Percentiles rank a stretch among this genome's conserved stretches.
These are phyloP conservation scores for Coregonus suidteri DNA, from an alignment of 2,797 vertebrate species.

Conservation along the genomic window DNA sequence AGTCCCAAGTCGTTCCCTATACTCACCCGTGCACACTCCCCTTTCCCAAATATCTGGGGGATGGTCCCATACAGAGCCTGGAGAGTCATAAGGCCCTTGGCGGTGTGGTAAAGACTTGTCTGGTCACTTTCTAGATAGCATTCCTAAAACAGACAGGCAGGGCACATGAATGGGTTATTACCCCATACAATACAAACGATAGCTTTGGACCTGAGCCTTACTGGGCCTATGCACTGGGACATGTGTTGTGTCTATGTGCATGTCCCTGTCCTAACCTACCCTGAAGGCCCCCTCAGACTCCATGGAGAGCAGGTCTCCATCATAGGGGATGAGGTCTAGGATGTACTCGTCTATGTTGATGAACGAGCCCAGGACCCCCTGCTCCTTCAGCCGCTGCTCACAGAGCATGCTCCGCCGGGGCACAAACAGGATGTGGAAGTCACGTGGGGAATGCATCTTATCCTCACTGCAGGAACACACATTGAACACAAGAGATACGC, in stretches of 20 bases:
- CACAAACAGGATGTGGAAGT: slow-evolving; percentile 97
- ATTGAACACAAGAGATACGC: background rate
- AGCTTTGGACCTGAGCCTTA: background rate
- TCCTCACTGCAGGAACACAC: slow-evolving; percentile 78
- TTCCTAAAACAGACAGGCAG: slow-evolving; percentile 73
- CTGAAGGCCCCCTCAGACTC: slow-evolving; percentile 94
- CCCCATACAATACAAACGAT: background rate
- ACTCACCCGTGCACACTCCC: slow-evolving; percentile 92
- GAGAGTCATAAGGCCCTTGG: slow-evolving; percentile 95
- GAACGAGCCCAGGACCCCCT: slow-evolving; percentile 89
- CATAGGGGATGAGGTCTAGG: slow-evolving; percentile 94
- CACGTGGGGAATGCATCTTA: slow-evolving; percentile 82
- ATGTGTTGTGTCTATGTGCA: background rate
- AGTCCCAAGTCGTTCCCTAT: no score
- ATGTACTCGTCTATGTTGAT: slow-evolving; percentile 93
- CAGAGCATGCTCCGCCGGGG: slow-evolving; percentile 93
- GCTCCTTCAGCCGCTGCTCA: slow-evolving; percentile 93
- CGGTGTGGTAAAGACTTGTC: slow-evolving; percentile 94
- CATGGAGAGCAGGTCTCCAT: slow-evolving; percentile 97
- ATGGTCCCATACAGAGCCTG: slow-evolving; percentile 96
- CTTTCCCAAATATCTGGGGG: slow-evolving; percentile 96
- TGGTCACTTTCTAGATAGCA: slow-evolving; percentile 97
- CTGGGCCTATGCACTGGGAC: background rate
- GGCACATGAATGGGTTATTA: background rate
- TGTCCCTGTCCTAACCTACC: slow-evolving; percentile 65